Evolutionary conservation across 1,140 invertebrate species (phyloP), one percentile per base, ranked within the genome.

Genomic region (Helicorthomorpha holstii): DNA sequence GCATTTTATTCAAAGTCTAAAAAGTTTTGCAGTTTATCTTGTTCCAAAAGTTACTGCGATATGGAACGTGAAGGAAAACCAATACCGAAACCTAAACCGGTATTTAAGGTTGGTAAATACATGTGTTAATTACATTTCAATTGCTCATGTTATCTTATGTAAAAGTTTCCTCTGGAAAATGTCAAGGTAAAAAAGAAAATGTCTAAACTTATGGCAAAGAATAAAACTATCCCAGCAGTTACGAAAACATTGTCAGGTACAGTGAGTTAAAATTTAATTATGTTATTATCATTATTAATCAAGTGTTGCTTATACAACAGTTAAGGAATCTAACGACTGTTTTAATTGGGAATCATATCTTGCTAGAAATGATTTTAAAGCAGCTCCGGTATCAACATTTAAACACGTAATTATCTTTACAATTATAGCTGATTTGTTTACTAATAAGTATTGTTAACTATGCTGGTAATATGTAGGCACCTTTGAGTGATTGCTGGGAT

Each of bases 401-500:
- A 82, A 81, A 66, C 88, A 93, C 75, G 79, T 81, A 62, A 34
- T 34, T 34, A 16, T 16, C 29, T 7, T 34, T 38, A 4, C 23
- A 47, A 7, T 27, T 25, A 26, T 26, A 26, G 16, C 49, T 49
- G 38, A 23, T 3, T 26, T 23, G 21, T 42, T n/a, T 46, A 26
- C 25, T 19, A 48, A 19, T 12, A 4, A 19, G 34, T 49, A 14
- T 50, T 49, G 23, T 26, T 51, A 41, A n/a, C 21, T 43, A 49
- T 47, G 7, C 44, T 48, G 54, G 49, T 19, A 50, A 51, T 63
- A 45, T 49, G 3, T 54, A 82, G 78, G 89, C 85, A 2, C 88
- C 90, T 0, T 80, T 93, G 63, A 77, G 81, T 53, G 85, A 93
- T 60, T 83, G 85, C 64, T 97, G 91, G 90, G 85, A 92, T 57